Conservation (phyloP, 2,888 invertebrate genomes). For the Hypomecis punctinalis region DNA sequence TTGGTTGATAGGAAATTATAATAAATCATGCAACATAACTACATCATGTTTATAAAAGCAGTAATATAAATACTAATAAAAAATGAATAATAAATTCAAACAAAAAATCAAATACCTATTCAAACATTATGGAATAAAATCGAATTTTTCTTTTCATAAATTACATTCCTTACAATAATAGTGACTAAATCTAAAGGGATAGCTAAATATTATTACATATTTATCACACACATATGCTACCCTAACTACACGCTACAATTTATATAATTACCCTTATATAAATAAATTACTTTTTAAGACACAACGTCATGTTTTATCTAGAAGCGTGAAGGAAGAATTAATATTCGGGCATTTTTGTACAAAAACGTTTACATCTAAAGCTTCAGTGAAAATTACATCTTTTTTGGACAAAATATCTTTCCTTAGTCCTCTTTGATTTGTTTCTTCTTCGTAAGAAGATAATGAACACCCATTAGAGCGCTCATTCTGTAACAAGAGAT, state of each 20-base stretch:
- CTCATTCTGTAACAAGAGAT: slow-evolving; percentile 74
- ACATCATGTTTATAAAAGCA: no score
- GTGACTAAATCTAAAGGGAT: slow-evolving; percentile 63
- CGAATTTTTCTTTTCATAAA: slow-evolving; percentile 55
- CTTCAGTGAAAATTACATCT: slow-evolving; percentile 46
- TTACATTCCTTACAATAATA: slow-evolving; percentile 64
- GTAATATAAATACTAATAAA: not conserved
- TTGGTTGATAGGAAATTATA: no score
- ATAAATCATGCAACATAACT: no score
- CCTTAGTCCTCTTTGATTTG: slow-evolving; percentile 59
- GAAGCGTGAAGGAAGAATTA: slow-evolving; percentile 41
- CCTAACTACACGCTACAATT: slow-evolving; percentile 51
- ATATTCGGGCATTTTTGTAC: slow-evolving; percentile 48
- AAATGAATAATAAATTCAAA: no score
- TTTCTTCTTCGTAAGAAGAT: slow-evolving; percentile 68
- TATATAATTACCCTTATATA: slow-evolving; percentile 35
- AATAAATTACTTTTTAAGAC: slow-evolving; percentile 39
- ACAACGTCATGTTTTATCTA: slow-evolving; percentile 42
- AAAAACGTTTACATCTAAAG: slow-evolving; percentile 49
- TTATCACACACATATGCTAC: slow-evolving; percentile 53
- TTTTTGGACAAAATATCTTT: slow-evolving; percentile 36
- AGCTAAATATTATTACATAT: slow-evolving; percentile 66
- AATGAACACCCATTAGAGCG: slow-evolving; percentile 71
- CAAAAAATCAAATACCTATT: no score
- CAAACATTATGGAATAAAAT: slow-evolving; percentile 41